These are phyloP conservation scores for Telenomus remus DNA, from an alignment of 1,140 invertebrate genomes.

Conservation along the genomic window DNA sequence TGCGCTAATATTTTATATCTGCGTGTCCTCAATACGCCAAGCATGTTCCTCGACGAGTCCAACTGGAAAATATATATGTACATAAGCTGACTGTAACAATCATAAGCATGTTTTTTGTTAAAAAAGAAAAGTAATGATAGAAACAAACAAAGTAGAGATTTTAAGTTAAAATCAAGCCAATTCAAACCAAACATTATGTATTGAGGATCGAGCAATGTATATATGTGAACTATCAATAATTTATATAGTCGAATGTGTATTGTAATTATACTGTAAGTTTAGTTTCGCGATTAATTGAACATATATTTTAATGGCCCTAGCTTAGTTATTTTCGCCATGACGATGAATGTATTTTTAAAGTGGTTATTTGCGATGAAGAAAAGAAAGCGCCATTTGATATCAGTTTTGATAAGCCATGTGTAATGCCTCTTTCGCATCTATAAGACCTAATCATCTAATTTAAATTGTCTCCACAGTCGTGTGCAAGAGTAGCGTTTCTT, in stretches of 20 bases:
- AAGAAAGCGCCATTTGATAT: constrained; percentile 9
- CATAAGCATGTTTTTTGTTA: too few species aligned
- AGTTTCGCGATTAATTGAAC: constrained; percentile 16
- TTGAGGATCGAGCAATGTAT: constrained; percentile 29
- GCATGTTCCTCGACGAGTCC: constrained; percentile 25
- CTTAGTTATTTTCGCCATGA: constrained; percentile 13
- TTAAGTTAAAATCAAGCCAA: too few species aligned
- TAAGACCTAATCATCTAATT: constrained; percentile 10
- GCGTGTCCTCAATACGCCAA: constrained; percentile 1
- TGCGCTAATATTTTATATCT: constrained; percentile 6
- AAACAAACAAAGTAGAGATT: too few species aligned
- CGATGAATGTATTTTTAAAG: constrained; percentile 34
- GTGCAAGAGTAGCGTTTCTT: constrained; percentile 19
- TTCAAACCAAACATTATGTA: constrained; percentile 13
- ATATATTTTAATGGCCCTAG: constrained; percentile 20
- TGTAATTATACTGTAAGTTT: constrained; percentile 35
- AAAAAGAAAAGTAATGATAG: too few species aligned
- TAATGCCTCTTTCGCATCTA: constrained; percentile 7
- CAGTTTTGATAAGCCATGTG: constrained; percentile 15
- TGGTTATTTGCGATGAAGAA: constrained; percentile 17
- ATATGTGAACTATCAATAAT: constrained; percentile 49
- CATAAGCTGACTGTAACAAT: not conserved
- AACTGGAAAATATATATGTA: constrained; percentile 23
- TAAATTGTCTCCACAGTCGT: constrained; percentile 6
- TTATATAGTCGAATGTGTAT: constrained; percentile 39